Conservation (phyloP, 2,797 vertebrate species). For the Selene dorsalis region DNA sequence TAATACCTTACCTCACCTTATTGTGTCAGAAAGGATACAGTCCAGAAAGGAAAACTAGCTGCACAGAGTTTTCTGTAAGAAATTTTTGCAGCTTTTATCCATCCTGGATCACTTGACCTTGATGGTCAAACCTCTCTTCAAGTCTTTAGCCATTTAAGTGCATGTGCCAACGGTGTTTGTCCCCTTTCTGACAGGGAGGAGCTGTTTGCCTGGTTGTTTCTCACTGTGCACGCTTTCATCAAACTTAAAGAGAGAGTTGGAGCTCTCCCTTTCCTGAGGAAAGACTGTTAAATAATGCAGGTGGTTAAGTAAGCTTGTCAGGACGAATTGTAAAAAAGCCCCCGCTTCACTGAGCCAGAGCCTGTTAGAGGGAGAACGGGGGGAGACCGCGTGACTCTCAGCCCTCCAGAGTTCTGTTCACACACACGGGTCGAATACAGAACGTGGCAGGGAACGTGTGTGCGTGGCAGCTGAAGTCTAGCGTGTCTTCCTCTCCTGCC, state of each 20-base stretch:
- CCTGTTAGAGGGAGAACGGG: conserved; percentile 51
- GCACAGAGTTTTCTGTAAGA: conserved; percentile 8
- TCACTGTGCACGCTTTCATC: conserved; percentile 48
- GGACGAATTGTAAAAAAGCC: conserved; percentile 67
- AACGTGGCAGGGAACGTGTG: conserved; percentile 54
- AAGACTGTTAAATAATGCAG: conserved; percentile 83
- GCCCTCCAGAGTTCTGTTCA: conserved; percentile 58
- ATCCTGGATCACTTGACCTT: conserved; percentile 41
- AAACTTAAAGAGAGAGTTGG: conserved; percentile 42
- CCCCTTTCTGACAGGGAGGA: not conserved
- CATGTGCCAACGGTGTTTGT: not conserved
- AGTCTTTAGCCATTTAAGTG: conserved; percentile 23
- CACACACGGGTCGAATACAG: conserved; percentile 49
- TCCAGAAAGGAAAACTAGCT: not conserved
- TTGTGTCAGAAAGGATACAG: not conserved
- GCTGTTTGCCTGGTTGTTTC: conserved; percentile 19
- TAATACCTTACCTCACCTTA: not conserved
- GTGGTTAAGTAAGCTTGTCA: conserved; percentile 80
- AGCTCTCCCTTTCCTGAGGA: conserved; percentile 69
- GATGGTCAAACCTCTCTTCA: conserved; percentile 15
- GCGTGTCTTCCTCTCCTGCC: conserved; percentile 13
- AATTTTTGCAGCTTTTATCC: not conserved
- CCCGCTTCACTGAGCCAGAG: conserved; percentile 65
- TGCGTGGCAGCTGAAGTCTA: conserved; percentile 2
- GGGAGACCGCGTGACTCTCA: conserved; percentile 53